Evolutionary conservation across 2,888 invertebrate species (phyloP).

Genomic region (Kuschelorhynchus macadamiae): DNA sequence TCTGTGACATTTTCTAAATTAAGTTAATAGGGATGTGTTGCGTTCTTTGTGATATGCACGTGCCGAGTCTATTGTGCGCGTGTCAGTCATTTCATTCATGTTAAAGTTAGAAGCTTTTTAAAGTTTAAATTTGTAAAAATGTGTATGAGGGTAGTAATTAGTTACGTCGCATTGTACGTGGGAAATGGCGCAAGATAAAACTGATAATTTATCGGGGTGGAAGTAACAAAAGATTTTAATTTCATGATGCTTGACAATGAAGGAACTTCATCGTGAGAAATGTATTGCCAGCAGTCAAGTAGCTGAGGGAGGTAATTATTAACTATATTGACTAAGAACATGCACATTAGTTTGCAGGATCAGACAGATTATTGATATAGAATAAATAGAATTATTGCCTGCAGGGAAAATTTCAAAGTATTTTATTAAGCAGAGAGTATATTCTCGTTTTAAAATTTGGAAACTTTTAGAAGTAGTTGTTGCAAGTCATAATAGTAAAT

Average conservation of each 20-base stretch:
- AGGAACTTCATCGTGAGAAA: too few species aligned
- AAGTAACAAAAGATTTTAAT: slow-evolving; percentile 1
- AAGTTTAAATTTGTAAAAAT: slow-evolving; percentile 29
- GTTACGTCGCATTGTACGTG: slow-evolving; percentile 11
- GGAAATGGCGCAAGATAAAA: slow-evolving; percentile 3
- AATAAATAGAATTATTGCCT: too few species aligned
- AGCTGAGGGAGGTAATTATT: too few species aligned
- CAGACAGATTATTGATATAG: too few species aligned
- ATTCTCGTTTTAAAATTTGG: too few species aligned
- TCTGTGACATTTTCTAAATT: slow-evolving; percentile 47
- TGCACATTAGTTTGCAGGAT: too few species aligned
- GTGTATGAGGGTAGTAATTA: slow-evolving; percentile 23
- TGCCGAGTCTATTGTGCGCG: slow-evolving; percentile 38
- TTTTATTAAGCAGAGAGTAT: too few species aligned
- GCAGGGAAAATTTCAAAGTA: too few species aligned
- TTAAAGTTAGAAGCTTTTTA: slow-evolving; percentile 22
- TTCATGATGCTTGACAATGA: background rate
- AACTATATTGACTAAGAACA: too few species aligned
- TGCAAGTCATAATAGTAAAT: too few species aligned
- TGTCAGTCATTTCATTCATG: slow-evolving; percentile 28
- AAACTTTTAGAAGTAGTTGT: too few species aligned
- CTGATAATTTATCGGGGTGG: background rate
- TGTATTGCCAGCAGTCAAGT: too few species aligned
- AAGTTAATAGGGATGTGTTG: slow-evolving; percentile 47
- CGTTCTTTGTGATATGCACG: slow-evolving; percentile 36